A percentile compares a stretch with the other conserved stretches of the same genome.
These are phyloP conservation scores for Macrostomum cliftonense DNA, from an alignment of 2,888 invertebrate genomes.

Conservation along the genomic window DNA sequence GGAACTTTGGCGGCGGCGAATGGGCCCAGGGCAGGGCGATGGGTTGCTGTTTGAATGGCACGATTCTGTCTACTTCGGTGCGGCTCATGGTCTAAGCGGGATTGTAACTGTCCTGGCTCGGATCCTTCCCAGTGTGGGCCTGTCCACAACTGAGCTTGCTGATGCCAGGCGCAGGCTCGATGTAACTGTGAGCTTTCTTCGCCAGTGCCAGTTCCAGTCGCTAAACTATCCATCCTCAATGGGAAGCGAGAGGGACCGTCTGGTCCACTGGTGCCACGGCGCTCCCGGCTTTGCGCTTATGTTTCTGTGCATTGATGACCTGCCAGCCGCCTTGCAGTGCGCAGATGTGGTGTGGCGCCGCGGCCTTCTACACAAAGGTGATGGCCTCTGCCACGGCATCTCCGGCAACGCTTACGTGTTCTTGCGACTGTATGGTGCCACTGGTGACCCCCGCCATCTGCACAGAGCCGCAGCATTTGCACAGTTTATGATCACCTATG, in stretches of 20 bases:
- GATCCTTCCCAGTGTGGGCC: neutral
- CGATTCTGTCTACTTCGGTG: constrained; percentile 63
- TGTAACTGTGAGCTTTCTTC: constrained; percentile 37
- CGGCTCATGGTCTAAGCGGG: constrained; percentile 69
- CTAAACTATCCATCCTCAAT: constrained; percentile 56
- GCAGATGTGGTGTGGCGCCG: constrained; percentile 61
- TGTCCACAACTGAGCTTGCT: neutral
- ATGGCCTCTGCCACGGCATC: constrained; percentile 69
- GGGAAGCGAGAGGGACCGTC: constrained; percentile 48
- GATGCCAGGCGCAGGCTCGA: neutral
- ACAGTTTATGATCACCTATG: constrained; percentile 46
- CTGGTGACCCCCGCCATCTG: constrained; percentile 52
- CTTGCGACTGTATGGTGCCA: constrained; percentile 56
- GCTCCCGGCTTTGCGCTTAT: constrained; percentile 64
- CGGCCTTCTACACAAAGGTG: constrained; percentile 62
- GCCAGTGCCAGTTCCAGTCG: constrained; percentile 35
- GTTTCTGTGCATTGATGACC: constrained; percentile 43
- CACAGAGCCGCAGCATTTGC: constrained; percentile 54
- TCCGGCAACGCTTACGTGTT: constrained; percentile 70
- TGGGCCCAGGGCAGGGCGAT: too few relatives aligned
- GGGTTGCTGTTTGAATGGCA: constrained; percentile 49
- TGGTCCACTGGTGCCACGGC: constrained; percentile 87
- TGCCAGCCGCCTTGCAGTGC: constrained; percentile 51
- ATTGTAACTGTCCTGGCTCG: constrained; percentile 52
- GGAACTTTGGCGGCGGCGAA: too few relatives aligned